Evolutionary conservation across 2,113 vertebrate genomes (phyloP).

Genomic region (Campylomormyrus tamandua): DNA sequence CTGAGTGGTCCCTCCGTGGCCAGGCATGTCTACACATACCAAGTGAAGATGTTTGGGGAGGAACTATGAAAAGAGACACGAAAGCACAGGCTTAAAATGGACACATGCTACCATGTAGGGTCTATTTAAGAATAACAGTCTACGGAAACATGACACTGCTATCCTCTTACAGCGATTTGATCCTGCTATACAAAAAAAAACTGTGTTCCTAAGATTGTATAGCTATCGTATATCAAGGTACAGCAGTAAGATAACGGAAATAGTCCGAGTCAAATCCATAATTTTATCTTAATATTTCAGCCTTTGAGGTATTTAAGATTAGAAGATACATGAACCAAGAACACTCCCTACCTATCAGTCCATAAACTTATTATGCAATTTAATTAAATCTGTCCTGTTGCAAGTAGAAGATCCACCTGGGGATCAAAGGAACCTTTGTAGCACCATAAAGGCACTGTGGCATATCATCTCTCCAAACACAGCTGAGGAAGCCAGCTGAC

Average conservation of each 20-base stretch:
- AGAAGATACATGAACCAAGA: background rate
- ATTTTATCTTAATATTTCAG: background rate
- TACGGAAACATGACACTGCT: background rate
- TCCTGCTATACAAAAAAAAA: background rate
- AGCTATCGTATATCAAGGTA: background rate
- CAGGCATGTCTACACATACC: slow-evolving; percentile 90
- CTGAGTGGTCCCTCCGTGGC: slow-evolving; percentile 83
- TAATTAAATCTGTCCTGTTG: background rate
- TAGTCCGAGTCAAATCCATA: background rate
- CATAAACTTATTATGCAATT: background rate
- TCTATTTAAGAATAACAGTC: background rate
- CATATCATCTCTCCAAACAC: background rate
- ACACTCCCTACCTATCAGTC: background rate
- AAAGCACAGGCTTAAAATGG: background rate
- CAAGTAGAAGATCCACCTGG: background rate
- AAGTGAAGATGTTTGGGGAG: slow-evolving; percentile 77
- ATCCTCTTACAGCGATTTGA: background rate
- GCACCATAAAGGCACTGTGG: background rate
- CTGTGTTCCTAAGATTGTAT: background rate
- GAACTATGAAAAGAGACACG: slow-evolving; percentile 55
- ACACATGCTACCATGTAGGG: background rate
- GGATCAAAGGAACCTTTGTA: background rate
- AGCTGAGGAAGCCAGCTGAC: background rate
- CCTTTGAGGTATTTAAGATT: background rate
- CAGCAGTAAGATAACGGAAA: background rate